Percentiles rank a stretch among this genome's conserved stretches.
Evolutionary conservation across 92 coral and sea anemone genomes (phyloP).

Genomic region (Porites divaricata): DNA sequence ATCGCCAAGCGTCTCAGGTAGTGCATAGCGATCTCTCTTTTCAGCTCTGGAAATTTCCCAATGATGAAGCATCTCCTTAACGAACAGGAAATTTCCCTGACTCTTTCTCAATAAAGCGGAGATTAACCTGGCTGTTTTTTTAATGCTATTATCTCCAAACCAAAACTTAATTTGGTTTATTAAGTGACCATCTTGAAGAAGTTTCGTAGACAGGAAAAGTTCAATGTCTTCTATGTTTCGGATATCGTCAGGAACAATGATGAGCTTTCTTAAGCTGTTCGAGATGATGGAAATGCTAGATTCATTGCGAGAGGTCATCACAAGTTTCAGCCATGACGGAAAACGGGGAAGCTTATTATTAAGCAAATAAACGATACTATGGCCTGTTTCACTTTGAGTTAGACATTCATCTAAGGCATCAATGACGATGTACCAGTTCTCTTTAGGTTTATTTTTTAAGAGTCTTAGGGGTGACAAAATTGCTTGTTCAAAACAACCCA

Average conservation of each 20-base stretch:
- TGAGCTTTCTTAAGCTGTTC: constrained; percentile 15
- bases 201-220: constrained; percentile 33
- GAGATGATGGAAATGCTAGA: constrained; percentile 36
- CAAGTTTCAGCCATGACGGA: constrained; percentile 66
- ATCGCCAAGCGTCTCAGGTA: constrained; percentile 46
- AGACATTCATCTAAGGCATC: constrained; percentile 88
- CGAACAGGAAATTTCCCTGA: constrained; percentile 78
- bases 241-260: constrained; percentile 58
- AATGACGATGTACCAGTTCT: constrained; percentile 66
- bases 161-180: neutral
- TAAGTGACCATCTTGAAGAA: constrained; percentile 36
- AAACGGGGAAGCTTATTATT: constrained; percentile 53
- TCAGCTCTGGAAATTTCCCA: constrained; percentile 20
- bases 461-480: constrained; percentile 71
- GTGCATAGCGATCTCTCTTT: constrained; percentile 8
- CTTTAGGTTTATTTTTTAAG: constrained; percentile 35
- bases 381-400: constrained; percentile 31
- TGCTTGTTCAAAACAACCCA: constrained; percentile 81
- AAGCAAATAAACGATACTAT: constrained; percentile 58
- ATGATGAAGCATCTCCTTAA: constrained; percentile 60
- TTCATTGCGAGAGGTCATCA: constrained; percentile 74
- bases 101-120: constrained; percentile 26
- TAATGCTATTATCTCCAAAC: constrained; percentile 11
- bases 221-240: constrained; percentile 69
- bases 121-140: constrained; percentile 18